Conservation (phyloP, 2,888 invertebrate species). For the Sepiola atlantica region DNA sequence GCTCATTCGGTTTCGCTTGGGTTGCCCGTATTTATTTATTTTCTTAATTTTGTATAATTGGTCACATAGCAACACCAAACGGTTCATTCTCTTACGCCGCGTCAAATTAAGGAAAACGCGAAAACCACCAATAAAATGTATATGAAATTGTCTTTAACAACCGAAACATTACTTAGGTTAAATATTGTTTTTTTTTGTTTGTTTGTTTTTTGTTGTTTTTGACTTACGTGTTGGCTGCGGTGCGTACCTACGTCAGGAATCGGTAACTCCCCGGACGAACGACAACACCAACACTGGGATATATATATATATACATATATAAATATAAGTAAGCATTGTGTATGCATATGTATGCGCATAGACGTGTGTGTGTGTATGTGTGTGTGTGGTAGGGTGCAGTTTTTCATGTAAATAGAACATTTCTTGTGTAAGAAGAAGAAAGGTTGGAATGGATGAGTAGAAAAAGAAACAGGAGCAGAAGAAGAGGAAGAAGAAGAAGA, state of each 20-base stretch:
- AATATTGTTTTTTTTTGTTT: not conserved
- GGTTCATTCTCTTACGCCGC: not conserved
- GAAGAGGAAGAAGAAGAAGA: not conserved
- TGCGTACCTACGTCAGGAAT: slow-evolving; percentile 1
- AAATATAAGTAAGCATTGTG: too few species aligned
- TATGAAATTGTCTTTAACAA: not conserved
- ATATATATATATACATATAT: not conserved
- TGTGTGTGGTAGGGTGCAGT: not conserved
- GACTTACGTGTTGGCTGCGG: slow-evolving; percentile 32
- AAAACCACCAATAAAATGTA: not conserved
- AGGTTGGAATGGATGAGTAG: not conserved
- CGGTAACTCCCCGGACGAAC: slow-evolving; percentile 20
- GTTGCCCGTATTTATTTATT: not conserved
- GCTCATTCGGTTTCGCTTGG: not conserved
- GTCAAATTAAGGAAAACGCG: not conserved
- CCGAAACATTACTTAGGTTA: not conserved
- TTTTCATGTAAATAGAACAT: not conserved
- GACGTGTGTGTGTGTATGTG: not conserved
- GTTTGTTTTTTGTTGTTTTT: not conserved
- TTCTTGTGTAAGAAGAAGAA: slow-evolving; percentile 32
- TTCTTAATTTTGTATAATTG: not conserved
- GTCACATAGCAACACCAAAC: not conserved
- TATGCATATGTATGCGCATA: not conserved
- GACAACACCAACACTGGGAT: not conserved
- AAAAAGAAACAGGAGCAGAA: not conserved